Evolutionary conservation across 2,113 vertebrate species (phyloP), one percentile per base, ranked within the genome.

Genomic region (Poecile atricapillus): DNA sequence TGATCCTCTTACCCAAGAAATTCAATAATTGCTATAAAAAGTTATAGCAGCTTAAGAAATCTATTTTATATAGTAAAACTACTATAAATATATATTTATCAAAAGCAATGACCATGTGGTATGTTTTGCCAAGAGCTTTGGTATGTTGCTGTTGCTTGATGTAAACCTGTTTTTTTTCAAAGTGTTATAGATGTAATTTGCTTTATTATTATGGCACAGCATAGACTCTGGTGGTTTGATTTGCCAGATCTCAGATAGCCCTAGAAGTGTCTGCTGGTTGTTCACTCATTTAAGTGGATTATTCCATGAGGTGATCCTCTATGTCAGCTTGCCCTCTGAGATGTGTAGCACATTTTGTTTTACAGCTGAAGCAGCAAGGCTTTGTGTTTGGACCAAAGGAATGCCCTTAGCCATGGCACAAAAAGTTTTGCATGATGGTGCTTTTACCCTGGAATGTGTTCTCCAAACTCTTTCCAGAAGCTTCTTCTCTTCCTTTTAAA

Each of bases 91-190:
- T 31, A 17, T 78, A 52, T 69, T 76, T 84, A 69, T 56, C 47
- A 82, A 93, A 82, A 95, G 7, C 60, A 79, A 62, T 33, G 52
- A 37, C 68, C 49, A 64, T 62, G 41, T 60, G 28, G 31, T 86
- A 12, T 25, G 11, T 87, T 69, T 81, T 89, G 25, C 67, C 41
- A 82, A 87, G 41, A 87, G 41, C 49, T 92, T 95, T 93, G 37
- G 8, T 52, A 31, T 80, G 46, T 64, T 95, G 91, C 67, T 92
- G 50, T 89, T 94, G 19, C 83, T 84, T 96, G 41, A 94, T 22
- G 47, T 86, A 96, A 94, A 39, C 23, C 4, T 49, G 17, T 7
- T 41, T 1, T 88, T 75, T 22, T 68, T 52, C 86, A 83, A 37
- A 73, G 52, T 93, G 67, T 44, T 87, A 4, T 22, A 65, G 47